These are phyloP conservation scores for Potorous gilbertii DNA, from an alignment of 2,797 vertebrate species.

Conservation along the genomic window DNA sequence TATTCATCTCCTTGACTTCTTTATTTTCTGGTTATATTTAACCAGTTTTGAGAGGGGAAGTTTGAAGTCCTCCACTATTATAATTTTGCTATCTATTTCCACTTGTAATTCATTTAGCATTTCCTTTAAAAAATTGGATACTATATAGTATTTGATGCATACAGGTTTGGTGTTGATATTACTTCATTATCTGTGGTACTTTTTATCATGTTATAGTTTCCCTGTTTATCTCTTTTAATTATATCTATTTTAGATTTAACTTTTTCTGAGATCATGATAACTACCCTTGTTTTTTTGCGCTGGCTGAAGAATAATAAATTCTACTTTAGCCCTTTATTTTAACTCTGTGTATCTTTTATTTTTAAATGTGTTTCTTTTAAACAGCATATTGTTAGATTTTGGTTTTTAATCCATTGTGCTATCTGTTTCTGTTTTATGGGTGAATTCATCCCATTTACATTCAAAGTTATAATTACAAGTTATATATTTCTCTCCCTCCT, in stretches of 20 bases:
- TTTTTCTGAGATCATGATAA: background rate
- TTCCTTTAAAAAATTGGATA: background rate
- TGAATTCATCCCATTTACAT: background rate
- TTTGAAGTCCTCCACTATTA: background rate
- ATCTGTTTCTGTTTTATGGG: background rate
- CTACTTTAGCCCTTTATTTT: background rate
- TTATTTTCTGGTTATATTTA: background rate
- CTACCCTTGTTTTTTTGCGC: background rate
- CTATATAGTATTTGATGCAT: background rate
- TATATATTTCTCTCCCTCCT: background rate
- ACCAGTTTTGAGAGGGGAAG: background rate
- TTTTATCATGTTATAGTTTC: background rate
- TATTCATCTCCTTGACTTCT: background rate
- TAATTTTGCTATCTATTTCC: background rate
- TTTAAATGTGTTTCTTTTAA: background rate
- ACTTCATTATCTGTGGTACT: background rate
- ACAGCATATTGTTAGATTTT: background rate
- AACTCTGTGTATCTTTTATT: background rate
- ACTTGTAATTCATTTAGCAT: background rate
- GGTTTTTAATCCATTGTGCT: background rate
- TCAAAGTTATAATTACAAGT: background rate
- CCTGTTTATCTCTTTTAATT: background rate
- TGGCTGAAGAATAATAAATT: background rate
- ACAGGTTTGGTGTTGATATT: background rate
- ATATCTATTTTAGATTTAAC: background rate